A percentile compares a stretch with the other conserved stretches of the same genome.
These are phyloP conservation scores for Gallinago nigripennis DNA, from an alignment of 2,797 vertebrate species.

Conservation along the genomic window DNA sequence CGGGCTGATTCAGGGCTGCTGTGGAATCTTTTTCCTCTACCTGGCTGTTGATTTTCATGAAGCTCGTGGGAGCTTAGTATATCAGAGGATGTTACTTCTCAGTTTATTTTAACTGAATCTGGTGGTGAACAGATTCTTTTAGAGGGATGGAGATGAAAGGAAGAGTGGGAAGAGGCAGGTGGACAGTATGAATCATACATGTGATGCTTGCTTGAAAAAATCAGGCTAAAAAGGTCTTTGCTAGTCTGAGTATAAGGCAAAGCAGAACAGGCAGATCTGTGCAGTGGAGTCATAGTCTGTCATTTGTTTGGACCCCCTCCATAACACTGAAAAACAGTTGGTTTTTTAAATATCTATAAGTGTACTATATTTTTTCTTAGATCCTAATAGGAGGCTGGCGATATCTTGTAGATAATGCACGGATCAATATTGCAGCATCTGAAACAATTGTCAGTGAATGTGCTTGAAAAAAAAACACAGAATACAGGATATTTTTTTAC, in stretches of 20 bases:
- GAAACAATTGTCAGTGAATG: neutral
- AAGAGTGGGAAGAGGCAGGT: neutral
- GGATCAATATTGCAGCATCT: neutral
- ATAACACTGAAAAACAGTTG: neutral
- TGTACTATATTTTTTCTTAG: neutral
- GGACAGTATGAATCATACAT: neutral
- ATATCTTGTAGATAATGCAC: neutral
- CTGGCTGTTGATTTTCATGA: neutral
- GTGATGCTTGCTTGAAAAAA: neutral
- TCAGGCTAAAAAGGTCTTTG: neutral
- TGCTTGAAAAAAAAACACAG: neutral
- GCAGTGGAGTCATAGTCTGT: neutral
- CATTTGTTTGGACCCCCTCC: neutral
- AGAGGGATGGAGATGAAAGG: neutral
- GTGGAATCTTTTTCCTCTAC: neutral
- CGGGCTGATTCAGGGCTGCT: neutral
- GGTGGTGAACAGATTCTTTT: neutral
- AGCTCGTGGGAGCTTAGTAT: neutral
- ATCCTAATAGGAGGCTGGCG: neutral
- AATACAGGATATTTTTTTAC: neutral
- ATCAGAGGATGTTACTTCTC: neutral
- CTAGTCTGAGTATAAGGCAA: neutral
- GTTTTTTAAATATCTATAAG: neutral
- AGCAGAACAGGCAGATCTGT: neutral
- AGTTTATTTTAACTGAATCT: neutral